These are phyloP conservation scores for Drosophila prosaltans DNA, from an alignment of 1,140 invertebrate species.

Conservation along the genomic window DNA sequence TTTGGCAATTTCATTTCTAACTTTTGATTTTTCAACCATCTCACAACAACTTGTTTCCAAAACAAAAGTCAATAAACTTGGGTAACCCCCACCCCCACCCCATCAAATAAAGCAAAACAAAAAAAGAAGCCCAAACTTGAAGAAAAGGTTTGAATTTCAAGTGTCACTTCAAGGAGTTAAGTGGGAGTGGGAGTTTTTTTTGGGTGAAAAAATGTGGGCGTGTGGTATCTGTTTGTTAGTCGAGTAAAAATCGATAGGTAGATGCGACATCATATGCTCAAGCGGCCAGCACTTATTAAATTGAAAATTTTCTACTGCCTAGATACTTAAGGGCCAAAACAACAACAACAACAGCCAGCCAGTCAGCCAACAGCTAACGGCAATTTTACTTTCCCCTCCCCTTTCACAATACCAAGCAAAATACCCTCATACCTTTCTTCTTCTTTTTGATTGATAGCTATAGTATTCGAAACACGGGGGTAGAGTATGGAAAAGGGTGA, in stretches of 20 bases:
- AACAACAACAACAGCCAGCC: background rate
- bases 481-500: background rate
- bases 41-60: background rate
- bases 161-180: slow-evolving; percentile 14
- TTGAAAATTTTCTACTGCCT: slow-evolving; percentile 31
- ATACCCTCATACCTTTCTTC: background rate
- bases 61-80: slow-evolving; percentile 24
- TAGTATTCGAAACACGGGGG: slow-evolving; percentile 8
- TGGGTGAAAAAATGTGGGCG: background rate
- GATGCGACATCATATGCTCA: slow-evolving; percentile 28
- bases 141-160: slow-evolving; percentile 20
- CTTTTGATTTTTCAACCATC: slow-evolving; percentile 12
- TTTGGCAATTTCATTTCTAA: slow-evolving; percentile 2
- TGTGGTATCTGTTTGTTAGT: background rate
- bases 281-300: slow-evolving; percentile 29
- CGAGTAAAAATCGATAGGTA: slow-evolving; percentile 23
- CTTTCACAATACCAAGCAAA: background rate
- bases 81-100: background rate
- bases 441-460: slow-evolving; percentile 33
- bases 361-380: background rate
- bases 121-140: no score
- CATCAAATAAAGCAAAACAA: background rate
- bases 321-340: slow-evolving; percentile 18
- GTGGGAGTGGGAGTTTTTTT: background rate
- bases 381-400: background rate